These are phyloP conservation scores for Drosophila cracens DNA, from an alignment of 2,888 invertebrate species.

Conservation along the genomic window DNA sequence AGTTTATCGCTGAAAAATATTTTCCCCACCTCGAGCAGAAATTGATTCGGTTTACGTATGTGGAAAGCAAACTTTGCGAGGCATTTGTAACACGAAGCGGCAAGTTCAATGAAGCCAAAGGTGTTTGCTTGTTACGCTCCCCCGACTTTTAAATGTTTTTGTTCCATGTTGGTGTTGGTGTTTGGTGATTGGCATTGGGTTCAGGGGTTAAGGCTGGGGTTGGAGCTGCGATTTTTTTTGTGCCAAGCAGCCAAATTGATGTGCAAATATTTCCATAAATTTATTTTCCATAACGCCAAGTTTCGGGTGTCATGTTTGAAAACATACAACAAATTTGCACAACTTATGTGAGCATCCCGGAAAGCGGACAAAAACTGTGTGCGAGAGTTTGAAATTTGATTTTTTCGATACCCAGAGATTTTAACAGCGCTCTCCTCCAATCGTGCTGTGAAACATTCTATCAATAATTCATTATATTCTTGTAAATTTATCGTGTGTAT, in stretches of 20 bases:
- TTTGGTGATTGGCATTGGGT: constrained; percentile 47
- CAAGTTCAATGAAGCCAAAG: constrained; percentile 80
- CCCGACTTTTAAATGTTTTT: constrained; percentile 14
- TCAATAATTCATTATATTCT: constrained; percentile 6
- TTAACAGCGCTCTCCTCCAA: neutral
- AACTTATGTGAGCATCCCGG: constrained; percentile 42
- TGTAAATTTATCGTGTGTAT: no score
- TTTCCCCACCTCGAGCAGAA: constrained; percentile 41
- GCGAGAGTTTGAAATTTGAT: constrained; percentile 29
- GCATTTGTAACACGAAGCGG: constrained; percentile 70
- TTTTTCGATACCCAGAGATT: constrained; percentile 9
- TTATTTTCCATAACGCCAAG: constrained; percentile 66
- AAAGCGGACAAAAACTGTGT: constrained; percentile 14
- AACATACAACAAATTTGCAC: constrained; percentile 58
- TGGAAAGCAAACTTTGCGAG: constrained; percentile 57
- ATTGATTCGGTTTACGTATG: constrained; percentile 75
- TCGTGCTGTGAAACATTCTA: neutral
- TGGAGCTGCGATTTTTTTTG: constrained; percentile 14
- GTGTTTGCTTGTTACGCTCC: constrained; percentile 59
- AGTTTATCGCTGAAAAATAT: constrained; percentile 72
- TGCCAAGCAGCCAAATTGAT: constrained; percentile 69
- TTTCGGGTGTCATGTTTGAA: constrained; percentile 76
- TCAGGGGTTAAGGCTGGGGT: neutral
- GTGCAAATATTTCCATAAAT: constrained; percentile 79
- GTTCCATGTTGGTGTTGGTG: constrained; percentile 22